A percentile compares a stretch with the other conserved stretches of the same genome.
phyloP scores from a whole-genome alignment of 2,797 vertebrate genomes.

The Scyliorhinus canicula region DNA sequence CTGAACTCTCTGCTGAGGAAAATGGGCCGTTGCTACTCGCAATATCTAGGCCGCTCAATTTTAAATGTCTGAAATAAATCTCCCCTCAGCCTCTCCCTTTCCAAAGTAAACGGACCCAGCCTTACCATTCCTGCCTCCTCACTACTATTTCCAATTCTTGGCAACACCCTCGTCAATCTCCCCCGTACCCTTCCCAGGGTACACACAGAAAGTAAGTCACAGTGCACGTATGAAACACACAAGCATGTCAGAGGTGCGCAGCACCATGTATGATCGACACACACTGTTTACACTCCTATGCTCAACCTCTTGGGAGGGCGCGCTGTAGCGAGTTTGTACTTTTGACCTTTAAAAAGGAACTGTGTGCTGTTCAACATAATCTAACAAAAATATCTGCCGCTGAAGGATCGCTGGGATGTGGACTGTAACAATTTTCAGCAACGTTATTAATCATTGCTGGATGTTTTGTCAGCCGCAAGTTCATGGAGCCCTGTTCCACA shows the following conservation, averaged over 20 bases:
- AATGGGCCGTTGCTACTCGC: background rate
- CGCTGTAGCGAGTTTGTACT: background rate
- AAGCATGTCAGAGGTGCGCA: background rate
- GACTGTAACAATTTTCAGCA: constrained; percentile 14
- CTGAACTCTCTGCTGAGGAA: background rate
- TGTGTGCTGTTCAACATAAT: background rate
- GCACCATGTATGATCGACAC: background rate
- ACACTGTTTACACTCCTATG: background rate
- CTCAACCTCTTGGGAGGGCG: background rate
- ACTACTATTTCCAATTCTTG: background rate
- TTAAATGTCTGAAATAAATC: background rate
- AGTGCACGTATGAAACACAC: background rate
- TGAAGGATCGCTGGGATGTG: background rate
- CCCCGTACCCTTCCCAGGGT: no score
- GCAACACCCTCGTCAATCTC: background rate
- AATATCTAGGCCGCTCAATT: background rate
- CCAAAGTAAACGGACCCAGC: background rate
- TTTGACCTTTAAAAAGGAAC: constrained; percentile 1
- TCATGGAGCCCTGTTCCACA: background rate
- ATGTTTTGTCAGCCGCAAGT: background rate
- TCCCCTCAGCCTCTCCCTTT: background rate
- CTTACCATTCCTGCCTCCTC: background rate
- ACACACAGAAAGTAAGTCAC: background rate
- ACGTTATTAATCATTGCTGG: constrained; percentile 6
- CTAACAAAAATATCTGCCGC: background rate